Evolutionary conservation across 2,113 vertebrate genomes (phyloP), one percentile per base, ranked within the genome.

Genomic region (Sarotherodon lohbergeri): DNA sequence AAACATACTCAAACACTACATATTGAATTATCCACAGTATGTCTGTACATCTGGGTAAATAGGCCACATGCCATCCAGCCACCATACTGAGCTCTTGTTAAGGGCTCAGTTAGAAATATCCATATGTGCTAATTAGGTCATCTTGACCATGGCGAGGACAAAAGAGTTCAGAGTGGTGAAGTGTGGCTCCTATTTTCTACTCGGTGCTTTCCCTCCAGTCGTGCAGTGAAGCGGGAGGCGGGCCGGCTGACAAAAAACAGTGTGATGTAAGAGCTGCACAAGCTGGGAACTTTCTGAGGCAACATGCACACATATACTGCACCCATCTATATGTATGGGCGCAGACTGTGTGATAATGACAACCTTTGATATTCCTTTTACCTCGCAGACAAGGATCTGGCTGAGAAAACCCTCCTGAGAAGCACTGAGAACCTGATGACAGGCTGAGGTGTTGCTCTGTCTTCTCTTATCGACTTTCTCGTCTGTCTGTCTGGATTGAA

Each of bases 51-150:
- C 5, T 50, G 36, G 81, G 22, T 85, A 89, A 93, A 87, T 39
- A 59, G 81, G 81, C 50, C 80, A 55, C 68, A 71, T 19, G 29
- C 27, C 66, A 84, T 63, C 80, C 71, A 56, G 86, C 48, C 54
- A 86, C 24, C 90, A 89, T 24, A 87, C 57, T 85, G 85, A 88
- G 83, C 80, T 80, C 83, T 43, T 27, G 48, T 84, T 84, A 66
- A 46, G 57, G 83, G 24, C 83, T 88, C 34, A 81, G 56, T 79
- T 56, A 5, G 54, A 88, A 55, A 52, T 81, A 83, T 88, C 80
- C 88, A 89, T 83, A 90, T 91, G 88, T 87, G 71, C 83, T 85
- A 91, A 94, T 90, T 86, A 92, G 93, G 88, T 90, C 87, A 84
- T 83, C 63, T 82, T 91, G 83, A 93, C 89, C 86, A 24, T 16